Evolutionary conservation across 1,140 invertebrate species (phyloP).

Genomic region (Camponotus pennsylvanicus): DNA sequence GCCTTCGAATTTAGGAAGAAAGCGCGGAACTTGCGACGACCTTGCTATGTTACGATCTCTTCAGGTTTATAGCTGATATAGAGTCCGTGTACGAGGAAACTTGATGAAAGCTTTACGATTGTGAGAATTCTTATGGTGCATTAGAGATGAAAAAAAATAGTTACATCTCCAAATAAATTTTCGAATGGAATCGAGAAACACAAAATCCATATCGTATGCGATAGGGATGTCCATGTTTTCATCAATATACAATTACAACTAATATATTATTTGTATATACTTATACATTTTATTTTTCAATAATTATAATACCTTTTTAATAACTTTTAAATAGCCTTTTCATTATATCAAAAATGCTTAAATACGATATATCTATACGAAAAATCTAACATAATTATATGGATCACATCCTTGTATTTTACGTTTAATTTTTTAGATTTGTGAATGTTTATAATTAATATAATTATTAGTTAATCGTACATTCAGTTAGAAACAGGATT

Average conservation of each 20-base stretch:
- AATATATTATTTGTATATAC: not conserved
- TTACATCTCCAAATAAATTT: conserved; percentile 49
- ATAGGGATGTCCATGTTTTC: not conserved
- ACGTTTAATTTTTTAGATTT: not conserved
- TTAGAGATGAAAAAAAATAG: conserved; percentile 49
- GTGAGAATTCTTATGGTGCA: conserved; percentile 57
- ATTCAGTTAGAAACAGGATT: not conserved
- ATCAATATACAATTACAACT: not conserved
- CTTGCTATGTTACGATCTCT: conserved; percentile 66
- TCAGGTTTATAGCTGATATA: conserved; percentile 71
- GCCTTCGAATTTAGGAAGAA: conserved; percentile 65
- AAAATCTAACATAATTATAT: not conserved
- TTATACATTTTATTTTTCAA: not conserved
- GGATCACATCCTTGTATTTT: not conserved
- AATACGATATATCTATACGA: not conserved
- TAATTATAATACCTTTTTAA: not conserved
- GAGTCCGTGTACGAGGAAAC: conserved; percentile 43
- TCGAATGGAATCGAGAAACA: not conserved
- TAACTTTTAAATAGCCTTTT: not conserved
- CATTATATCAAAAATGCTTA: not conserved
- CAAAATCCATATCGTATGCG: not conserved
- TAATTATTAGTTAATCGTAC: not conserved
- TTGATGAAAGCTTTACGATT: conserved; percentile 73
- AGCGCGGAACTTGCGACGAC: conserved; percentile 69
- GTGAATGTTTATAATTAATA: not conserved